A percentile compares a stretch with the other conserved stretches of the same genome.
Conservation (phyloP, 2,797 vertebrate genomes). For the Eptatretus atami region DNA sequence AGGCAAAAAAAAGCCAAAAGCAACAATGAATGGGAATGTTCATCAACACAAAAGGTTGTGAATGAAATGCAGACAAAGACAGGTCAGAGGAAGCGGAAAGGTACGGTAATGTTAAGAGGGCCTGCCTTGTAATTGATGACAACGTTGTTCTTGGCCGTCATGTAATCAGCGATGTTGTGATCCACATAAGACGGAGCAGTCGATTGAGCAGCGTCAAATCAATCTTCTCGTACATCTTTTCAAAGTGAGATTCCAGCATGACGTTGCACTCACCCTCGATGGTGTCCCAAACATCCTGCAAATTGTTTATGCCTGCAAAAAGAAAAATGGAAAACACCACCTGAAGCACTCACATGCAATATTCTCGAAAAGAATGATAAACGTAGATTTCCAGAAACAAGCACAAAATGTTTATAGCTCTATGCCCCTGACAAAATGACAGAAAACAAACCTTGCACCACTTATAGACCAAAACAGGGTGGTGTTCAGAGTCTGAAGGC, state of each 20-base stretch:
- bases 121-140: slow-evolving; percentile 95
- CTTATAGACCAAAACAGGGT: slow-evolving; percentile 78
- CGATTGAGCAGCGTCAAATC: slow-evolving; percentile 88
- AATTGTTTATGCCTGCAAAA: slow-evolving; percentile 59
- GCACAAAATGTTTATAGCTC: no score
- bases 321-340: not conserved
- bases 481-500: slow-evolving; percentile 86
- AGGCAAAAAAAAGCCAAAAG: not conserved
- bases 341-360: no score
- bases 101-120: not conserved
- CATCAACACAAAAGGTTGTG: not conserved
- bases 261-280: slow-evolving; percentile 89
- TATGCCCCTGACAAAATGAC: not conserved
- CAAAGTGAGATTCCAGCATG: slow-evolving; percentile 92
- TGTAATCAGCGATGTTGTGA: slow-evolving; percentile 98
- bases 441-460: slow-evolving; percentile 60
- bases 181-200: slow-evolving; percentile 89
- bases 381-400: no score
- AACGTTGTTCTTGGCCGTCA: slow-evolving; percentile 98
- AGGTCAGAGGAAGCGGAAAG: no score
- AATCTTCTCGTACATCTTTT: slow-evolving; percentile 99
- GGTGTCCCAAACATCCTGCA: slow-evolving; percentile 95
- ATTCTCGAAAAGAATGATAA: no score
- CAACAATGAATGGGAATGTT: not conserved
- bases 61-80: not conserved